Percentiles rank a stretch among this genome's conserved stretches.
These are phyloP conservation scores for Zele albiditarsus DNA, from an alignment of 2,888 invertebrate species.

Conservation along the genomic window DNA sequence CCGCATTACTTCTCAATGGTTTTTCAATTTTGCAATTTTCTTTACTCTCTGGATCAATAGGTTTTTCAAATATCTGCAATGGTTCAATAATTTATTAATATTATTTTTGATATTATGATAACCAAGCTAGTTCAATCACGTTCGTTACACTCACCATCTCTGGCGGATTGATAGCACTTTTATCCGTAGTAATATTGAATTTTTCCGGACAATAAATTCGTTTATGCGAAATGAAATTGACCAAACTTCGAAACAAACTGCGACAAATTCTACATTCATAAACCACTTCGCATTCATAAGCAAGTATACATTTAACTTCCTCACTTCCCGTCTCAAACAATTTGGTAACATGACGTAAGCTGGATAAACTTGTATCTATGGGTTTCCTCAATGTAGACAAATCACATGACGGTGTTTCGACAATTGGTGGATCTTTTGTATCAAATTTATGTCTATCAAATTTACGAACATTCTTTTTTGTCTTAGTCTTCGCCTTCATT, in stretches of 20 bases:
- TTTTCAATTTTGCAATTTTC: slow-evolving; percentile 52
- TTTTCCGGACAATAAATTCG: slow-evolving; percentile 84
- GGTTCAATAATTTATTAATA: not conserved
- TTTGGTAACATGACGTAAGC: slow-evolving; percentile 81
- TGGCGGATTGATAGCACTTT: slow-evolving; percentile 73
- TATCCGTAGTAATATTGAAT: slow-evolving; percentile 74
- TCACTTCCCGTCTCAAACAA: slow-evolving; percentile 84
- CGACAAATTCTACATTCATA: slow-evolving; percentile 93
- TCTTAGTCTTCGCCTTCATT: slow-evolving; percentile 56
- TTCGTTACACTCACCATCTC: slow-evolving; percentile 72
- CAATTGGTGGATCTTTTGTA: slow-evolving; percentile 32
- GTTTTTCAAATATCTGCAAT: slow-evolving; percentile 4
- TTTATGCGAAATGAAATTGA: slow-evolving; percentile 93
- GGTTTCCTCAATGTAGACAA: slow-evolving; percentile 76
- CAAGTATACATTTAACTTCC: slow-evolving; percentile 80
- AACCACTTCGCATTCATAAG: slow-evolving; percentile 90
- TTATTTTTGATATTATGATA: not conserved
- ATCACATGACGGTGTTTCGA: slow-evolving; percentile 49
- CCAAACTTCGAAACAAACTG: slow-evolving; percentile 88
- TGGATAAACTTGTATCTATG: slow-evolving; percentile 80
- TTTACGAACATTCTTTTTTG: slow-evolving; percentile 54
- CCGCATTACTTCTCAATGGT: slow-evolving; percentile 55
- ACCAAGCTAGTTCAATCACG: not conserved
- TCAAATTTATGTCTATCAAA: slow-evolving; percentile 52
- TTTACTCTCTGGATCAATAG: slow-evolving; percentile 36